phyloP scores from a whole-genome alignment of 2,888 invertebrate genomes.

The Microctonus brassicae region DNA sequence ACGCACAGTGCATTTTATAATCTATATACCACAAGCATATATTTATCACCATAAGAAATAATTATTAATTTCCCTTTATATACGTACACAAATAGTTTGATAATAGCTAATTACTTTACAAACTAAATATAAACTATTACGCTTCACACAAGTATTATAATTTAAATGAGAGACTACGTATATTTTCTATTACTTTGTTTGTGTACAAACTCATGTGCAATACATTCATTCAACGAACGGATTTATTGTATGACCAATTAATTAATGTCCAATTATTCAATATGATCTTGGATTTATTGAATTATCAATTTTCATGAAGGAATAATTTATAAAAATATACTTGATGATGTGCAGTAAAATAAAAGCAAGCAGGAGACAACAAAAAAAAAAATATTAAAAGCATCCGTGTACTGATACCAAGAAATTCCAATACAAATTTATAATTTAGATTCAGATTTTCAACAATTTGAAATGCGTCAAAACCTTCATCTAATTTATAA shows the following conservation, averaged over 20 bases:
- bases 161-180: neutral
- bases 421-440: neutral
- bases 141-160: neutral
- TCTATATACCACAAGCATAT: neutral
- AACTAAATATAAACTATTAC: neutral
- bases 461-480: neutral
- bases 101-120: neutral
- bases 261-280: neutral
- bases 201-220: neutral
- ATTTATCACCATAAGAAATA: neutral
- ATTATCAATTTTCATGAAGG: no score
- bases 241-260: neutral
- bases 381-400: neutral
- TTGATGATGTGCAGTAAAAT: neutral
- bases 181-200: neutral
- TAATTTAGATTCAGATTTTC: neutral
- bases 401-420: neutral
- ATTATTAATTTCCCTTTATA: neutral
- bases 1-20: neutral
- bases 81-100: neutral
- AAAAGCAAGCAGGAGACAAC: neutral
- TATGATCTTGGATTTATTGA: neutral
- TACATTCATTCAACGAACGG: neutral
- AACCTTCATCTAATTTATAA: neutral
- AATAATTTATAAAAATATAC: neutral